These are phyloP conservation scores for Monopterus albus DNA, from an alignment of 2,113 vertebrate genomes.

Conservation along the genomic window DNA sequence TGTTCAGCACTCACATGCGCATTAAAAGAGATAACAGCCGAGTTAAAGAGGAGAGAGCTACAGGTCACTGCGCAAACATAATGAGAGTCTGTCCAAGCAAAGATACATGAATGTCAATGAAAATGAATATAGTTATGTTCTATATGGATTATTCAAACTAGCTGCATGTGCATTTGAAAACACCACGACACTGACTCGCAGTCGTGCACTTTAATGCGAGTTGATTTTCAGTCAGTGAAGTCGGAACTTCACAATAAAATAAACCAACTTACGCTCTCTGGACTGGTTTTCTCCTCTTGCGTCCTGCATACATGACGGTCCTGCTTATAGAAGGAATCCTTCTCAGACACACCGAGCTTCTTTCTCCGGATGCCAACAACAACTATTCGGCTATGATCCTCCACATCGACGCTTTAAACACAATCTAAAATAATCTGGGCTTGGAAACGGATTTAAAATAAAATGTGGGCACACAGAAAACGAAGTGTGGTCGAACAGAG, in stretches of 20 bases:
- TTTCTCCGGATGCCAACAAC: not conserved
- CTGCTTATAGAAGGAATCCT: slow-evolving; percentile 46
- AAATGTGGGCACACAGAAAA: not conserved
- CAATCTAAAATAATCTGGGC: not conserved
- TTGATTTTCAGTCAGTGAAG: no score
- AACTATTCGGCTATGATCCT: slow-evolving; percentile 20
- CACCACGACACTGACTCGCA: not conserved
- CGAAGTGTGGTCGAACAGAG: not conserved
- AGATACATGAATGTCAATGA: no score
- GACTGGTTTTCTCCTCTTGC: slow-evolving; percentile 81
- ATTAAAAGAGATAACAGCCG: no score
- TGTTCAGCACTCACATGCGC: no score
- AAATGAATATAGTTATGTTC: no score
- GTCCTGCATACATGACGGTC: slow-evolving; percentile 78
- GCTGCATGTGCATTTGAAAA: not conserved
- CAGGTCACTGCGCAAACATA: no score
- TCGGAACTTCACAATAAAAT: accelerated
- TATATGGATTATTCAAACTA: no score
- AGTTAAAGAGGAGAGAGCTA: no score
- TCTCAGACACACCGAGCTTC: slow-evolving; percentile 8
- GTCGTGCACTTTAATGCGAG: not conserved
- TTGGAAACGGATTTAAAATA: not conserved
- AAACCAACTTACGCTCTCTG: slow-evolving; percentile 74
- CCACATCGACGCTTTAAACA: not conserved
- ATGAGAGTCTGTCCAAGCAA: no score